phyloP scores from a whole-genome alignment of 2,888 invertebrate species.

The Plebejus anna region DNA sequence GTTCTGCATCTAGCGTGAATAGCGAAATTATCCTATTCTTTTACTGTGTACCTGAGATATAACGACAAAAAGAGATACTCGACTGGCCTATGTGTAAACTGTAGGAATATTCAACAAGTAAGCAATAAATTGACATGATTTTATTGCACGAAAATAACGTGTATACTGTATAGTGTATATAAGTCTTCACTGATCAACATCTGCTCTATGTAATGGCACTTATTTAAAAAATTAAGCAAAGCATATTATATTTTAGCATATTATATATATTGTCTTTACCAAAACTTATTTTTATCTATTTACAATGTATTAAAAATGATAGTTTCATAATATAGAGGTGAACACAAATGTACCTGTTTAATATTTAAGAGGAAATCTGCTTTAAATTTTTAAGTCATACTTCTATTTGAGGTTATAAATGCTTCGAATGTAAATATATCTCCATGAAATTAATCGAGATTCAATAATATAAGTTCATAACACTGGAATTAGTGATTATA shows the following conservation, averaged over 20 bases:
- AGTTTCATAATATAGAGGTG: slow-evolving; percentile 21
- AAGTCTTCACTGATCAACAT: slow-evolving; percentile 22
- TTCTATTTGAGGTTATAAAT: slow-evolving; percentile 24
- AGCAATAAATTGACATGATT: slow-evolving; percentile 28
- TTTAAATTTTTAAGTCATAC: neutral
- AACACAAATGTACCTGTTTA: slow-evolving; percentile 31
- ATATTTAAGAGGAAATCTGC: slow-evolving; percentile 18
- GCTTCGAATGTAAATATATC: slow-evolving; percentile 22
- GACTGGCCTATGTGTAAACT: neutral
- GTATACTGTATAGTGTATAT: slow-evolving; percentile 27
- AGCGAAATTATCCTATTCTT: neutral
- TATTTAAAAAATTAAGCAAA: slow-evolving; percentile 30
- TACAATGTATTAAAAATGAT: slow-evolving; percentile 13
- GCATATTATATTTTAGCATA: neutral
- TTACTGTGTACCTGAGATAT: neutral
- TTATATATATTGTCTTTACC: slow-evolving; percentile 24
- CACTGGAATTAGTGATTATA: slow-evolving; percentile 28
- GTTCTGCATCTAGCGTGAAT: neutral
- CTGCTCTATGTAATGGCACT: slow-evolving; percentile 31
- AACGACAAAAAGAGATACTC: slow-evolving; percentile 8
- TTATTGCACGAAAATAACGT: slow-evolving; percentile 30
- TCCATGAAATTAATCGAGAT: slow-evolving; percentile 1
- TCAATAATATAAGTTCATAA: slow-evolving; percentile 12
- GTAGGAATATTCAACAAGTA: slow-evolving; percentile 3
- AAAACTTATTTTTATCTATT: slow-evolving; percentile 18